Evolutionary conservation across 1,140 invertebrate species (phyloP).

Genomic region (Conus ventricosus): DNA sequence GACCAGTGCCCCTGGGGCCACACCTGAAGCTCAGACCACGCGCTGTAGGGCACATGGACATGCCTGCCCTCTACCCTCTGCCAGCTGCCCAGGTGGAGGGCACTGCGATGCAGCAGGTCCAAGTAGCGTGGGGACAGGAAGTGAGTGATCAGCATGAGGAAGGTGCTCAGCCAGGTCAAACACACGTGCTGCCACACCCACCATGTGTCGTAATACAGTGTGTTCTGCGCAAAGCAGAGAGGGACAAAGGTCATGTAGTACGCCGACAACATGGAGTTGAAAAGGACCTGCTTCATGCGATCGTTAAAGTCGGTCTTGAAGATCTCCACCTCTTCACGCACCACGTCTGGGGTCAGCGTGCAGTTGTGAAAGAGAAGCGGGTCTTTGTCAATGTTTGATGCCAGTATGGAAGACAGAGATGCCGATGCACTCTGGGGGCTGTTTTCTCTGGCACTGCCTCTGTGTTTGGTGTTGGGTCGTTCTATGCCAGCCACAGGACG

Average conservation of each 20-base stretch:
- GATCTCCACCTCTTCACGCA: slow-evolving; percentile 89
- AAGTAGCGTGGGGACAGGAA: slow-evolving; percentile 86
- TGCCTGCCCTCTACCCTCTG: slow-evolving; percentile 82
- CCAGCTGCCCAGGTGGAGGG: slow-evolving; percentile 93
- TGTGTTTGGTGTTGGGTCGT: slow-evolving; percentile 22
- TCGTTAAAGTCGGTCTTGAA: slow-evolving; percentile 91
- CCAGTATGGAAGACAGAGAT: not conserved
- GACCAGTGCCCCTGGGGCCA: too few species aligned
- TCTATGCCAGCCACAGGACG: slow-evolving; percentile 53
- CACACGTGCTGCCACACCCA: slow-evolving; percentile 89
- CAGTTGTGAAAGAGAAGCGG: slow-evolving; percentile 72
- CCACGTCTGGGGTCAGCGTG: slow-evolving; percentile 75
- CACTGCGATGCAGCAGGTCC: slow-evolving; percentile 91
- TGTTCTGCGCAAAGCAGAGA: slow-evolving; percentile 89
- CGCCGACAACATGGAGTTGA: slow-evolving; percentile 90
- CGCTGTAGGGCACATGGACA: slow-evolving; percentile 79
- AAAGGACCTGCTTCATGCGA: slow-evolving; percentile 91
- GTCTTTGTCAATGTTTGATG: not conserved
- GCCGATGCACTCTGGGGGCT: not conserved
- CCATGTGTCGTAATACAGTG: slow-evolving; percentile 88
- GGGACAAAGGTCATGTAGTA: slow-evolving; percentile 95
- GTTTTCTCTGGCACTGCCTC: slow-evolving; percentile 9
- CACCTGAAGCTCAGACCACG: too few species aligned
- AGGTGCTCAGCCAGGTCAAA: slow-evolving; percentile 88
- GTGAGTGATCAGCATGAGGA: slow-evolving; percentile 88